These are phyloP conservation scores for Lasioglossum albipes DNA, from an alignment of 1,140 invertebrate genomes.

Conservation along the genomic window DNA sequence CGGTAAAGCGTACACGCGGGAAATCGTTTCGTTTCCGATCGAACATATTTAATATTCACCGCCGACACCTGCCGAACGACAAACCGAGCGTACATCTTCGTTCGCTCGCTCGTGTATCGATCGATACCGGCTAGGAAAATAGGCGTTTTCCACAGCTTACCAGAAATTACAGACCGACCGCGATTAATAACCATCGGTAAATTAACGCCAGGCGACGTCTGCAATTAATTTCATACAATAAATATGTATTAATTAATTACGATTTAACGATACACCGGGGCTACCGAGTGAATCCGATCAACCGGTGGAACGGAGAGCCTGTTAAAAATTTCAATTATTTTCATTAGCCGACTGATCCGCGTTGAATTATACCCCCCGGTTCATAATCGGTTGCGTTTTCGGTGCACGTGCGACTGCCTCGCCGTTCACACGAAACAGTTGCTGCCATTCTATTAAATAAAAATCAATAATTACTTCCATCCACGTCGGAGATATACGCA, in stretches of 20 bases:
- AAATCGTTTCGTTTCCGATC: slow-evolving; percentile 11
- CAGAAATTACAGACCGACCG: neutral
- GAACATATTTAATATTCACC: neutral
- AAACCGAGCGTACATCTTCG: no score
- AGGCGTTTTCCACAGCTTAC: neutral
- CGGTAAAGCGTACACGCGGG: neutral
- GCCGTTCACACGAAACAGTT: no score
- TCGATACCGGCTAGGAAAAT: neutral
- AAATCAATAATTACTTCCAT: no score
- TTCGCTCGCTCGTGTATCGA: neutral
- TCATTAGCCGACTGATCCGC: slow-evolving; percentile 1
- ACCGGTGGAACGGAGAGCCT: neutral
- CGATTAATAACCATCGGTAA: neutral
- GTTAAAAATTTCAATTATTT: slow-evolving; percentile 1
- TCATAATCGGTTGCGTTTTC: slow-evolving; percentile 1
- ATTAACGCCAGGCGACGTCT: neutral
- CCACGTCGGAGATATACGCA: no score
- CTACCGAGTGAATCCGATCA: slow-evolving; percentile 11
- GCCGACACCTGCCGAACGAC: no score
- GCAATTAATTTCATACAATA: slow-evolving; percentile 19
- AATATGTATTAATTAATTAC: slow-evolving; percentile 16
- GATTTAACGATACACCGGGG: slow-evolving; percentile 2
- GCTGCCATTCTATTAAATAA: no score
- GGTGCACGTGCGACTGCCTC: neutral
- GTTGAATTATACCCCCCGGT: neutral